Evolutionary conservation across 2,888 invertebrate species (phyloP).

Genomic region (Drepana falcataria): DNA sequence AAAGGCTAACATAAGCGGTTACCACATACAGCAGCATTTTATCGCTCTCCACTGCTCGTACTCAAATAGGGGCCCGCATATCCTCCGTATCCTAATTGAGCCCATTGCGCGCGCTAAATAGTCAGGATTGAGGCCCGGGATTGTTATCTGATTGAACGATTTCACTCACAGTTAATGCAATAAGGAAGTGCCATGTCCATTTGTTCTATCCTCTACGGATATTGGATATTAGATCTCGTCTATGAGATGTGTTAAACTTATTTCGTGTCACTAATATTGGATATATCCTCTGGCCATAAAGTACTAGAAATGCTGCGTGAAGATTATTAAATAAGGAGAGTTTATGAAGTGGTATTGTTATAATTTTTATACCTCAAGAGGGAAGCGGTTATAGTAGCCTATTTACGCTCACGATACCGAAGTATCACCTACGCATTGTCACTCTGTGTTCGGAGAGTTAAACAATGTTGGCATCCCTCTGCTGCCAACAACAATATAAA

Average conservation of each 20-base stretch:
- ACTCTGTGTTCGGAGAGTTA: too few species aligned
- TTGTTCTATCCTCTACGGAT: slow-evolving; percentile 38
- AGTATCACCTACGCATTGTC: too few species aligned
- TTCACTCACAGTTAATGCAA: slow-evolving; percentile 54
- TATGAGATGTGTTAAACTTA: slow-evolving; percentile 3
- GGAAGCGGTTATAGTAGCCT: too few species aligned
- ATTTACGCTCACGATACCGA: too few species aligned
- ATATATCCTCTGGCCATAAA: too few species aligned
- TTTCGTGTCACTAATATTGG: background rate
- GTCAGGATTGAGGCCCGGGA: slow-evolving; percentile 56
- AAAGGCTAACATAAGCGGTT: background rate
- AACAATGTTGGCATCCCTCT: too few species aligned
- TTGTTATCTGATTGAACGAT: slow-evolving; percentile 70
- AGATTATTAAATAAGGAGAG: too few species aligned
- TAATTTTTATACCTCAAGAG: too few species aligned
- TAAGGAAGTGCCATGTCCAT: slow-evolving; percentile 67
- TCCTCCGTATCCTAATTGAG: slow-evolving; percentile 73
- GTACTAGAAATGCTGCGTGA: too few species aligned
- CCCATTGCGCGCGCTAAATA: slow-evolving; percentile 75
- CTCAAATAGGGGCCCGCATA: slow-evolving; percentile 74
- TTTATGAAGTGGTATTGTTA: too few species aligned
- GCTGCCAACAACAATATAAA: too few species aligned
- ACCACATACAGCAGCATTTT: slow-evolving; percentile 30
- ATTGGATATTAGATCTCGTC: slow-evolving; percentile 38
- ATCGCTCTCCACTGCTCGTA: slow-evolving; percentile 27